Conservation (phyloP, 92 coral and sea anemone genomes). For the Metridium senile region DNA sequence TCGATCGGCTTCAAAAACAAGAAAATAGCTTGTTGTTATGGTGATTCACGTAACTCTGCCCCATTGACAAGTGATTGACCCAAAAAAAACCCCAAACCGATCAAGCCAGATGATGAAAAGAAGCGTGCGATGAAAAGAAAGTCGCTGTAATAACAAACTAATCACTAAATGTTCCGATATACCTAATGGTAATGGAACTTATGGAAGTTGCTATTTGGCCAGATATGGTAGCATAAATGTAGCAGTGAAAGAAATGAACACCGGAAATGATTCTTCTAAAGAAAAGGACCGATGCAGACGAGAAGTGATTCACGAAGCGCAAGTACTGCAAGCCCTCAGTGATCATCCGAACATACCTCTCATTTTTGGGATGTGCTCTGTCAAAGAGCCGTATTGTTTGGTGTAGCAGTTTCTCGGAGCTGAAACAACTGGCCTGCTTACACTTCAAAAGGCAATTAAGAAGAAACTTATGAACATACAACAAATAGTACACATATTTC, state of each 20-base stretch:
- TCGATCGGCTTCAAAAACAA: no score
- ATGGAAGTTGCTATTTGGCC: background rate
- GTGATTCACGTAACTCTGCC: no score
- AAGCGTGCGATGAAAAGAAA: no score
- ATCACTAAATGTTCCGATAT: no score
- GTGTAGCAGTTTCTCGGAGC: slow-evolving; percentile 45
- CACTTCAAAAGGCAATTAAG: slow-evolving; percentile 36
- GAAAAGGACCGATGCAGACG: background rate
- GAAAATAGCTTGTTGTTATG: no score
- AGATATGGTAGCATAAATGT: background rate
- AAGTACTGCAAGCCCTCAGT: background rate
- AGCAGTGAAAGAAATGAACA: background rate
- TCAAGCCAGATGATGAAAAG: no score
- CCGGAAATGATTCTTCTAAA: background rate
- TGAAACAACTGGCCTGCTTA: slow-evolving; percentile 39
- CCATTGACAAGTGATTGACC: no score
- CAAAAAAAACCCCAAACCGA: no score
- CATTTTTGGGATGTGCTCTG: slow-evolving; percentile 40
- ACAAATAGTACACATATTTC: slow-evolving; percentile 10
- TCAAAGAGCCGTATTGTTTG: slow-evolving; percentile 38
- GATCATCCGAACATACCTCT: slow-evolving; percentile 34
- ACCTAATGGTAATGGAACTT: background rate
- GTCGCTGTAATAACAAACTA: no score
- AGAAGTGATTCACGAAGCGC: background rate
- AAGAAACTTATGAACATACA: slow-evolving; percentile 21